Conservation (phyloP, 2,888 invertebrate genomes). For the Temnothorax unifasciatus region DNA sequence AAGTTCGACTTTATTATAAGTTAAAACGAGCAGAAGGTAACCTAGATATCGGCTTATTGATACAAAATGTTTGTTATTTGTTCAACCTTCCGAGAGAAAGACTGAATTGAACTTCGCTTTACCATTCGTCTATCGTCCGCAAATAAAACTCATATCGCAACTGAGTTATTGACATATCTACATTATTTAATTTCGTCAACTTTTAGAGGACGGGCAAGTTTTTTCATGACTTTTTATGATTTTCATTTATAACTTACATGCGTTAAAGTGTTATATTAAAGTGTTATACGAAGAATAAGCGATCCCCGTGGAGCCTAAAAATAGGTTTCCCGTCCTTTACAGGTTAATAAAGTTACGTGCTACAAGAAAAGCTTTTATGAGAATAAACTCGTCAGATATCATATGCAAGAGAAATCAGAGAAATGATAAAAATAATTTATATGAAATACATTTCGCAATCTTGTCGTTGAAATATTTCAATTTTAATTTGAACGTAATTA, state of each 20-base stretch:
- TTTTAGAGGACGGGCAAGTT: too few relatives aligned
- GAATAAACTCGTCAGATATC: neutral
- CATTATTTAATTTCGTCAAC: constrained; percentile 4
- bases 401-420: neutral
- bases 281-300: too few relatives aligned
- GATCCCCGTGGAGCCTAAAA: too few relatives aligned
- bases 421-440: constrained; percentile 22
- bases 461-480: constrained; percentile 27
- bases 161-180: neutral
- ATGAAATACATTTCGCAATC: constrained; percentile 14
- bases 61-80: constrained; percentile 5
- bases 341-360: neutral
- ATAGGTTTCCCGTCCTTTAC: too few relatives aligned
- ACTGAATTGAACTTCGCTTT: neutral
- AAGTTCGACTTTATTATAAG: neutral
- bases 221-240: too few relatives aligned
- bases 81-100: neutral
- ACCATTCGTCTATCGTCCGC: neutral
- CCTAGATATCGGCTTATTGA: neutral
- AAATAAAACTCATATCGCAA: neutral
- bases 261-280: too few relatives aligned
- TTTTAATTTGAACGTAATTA: constrained; percentile 48
- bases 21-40: neutral
- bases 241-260: too few relatives aligned
- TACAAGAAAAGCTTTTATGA: neutral